Base-by-base conservation (phyloP, 2,113 vertebrate species). In the Gadus macrocephalus region DNA sequence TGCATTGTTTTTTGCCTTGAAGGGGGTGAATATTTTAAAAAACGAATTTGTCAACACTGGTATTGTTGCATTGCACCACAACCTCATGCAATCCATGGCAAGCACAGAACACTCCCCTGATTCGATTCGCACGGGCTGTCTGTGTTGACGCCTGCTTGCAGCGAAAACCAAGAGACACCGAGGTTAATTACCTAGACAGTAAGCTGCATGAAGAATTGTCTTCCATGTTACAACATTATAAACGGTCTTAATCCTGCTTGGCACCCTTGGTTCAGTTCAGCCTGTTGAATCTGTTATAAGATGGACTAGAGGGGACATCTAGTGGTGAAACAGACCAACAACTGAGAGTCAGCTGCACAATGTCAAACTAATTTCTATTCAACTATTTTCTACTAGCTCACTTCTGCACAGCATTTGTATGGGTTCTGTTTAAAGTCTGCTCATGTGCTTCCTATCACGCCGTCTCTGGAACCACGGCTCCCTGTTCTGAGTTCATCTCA, bases 231-330 rank as follows among this genome's bases (percentile, higher is more conserved):
- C 59, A 31, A 59, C 67, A 53, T 68, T 42, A 25, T 58, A 9
- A 49, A 49, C 12, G 42, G 42, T 49, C 9, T 49, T 49, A 49
- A 79, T 69, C 27, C 15, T 77, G 27, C 75, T 28, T 17, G 63
- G 3, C 28, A 42, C 17, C 31, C 42, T 64, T 55, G 64, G 35
- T 58, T 72, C 66, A 59, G 31, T 17, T 11, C 12, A 16, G 49
- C 28, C 67, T 64, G 64, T 59, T 61, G 53, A 53, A 22, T 69
- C 7, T 5, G 4, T 55, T 17, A 68, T 70, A 14, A 53, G 58
- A 68, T 68, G 61, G 75, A 19, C 17, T 35, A 73, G 60, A 76
- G 75, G 83, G 70, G 89, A 85, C 87, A 87, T 77, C 90, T 90
- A 81, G 88, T 88, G 89, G 86, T 78, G 67, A 31, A 28, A 7